Percentiles rank a stretch among this genome's conserved stretches.
Conservation (phyloP, 2,797 vertebrate species). For the Dendrocincla fuliginosa region DNA sequence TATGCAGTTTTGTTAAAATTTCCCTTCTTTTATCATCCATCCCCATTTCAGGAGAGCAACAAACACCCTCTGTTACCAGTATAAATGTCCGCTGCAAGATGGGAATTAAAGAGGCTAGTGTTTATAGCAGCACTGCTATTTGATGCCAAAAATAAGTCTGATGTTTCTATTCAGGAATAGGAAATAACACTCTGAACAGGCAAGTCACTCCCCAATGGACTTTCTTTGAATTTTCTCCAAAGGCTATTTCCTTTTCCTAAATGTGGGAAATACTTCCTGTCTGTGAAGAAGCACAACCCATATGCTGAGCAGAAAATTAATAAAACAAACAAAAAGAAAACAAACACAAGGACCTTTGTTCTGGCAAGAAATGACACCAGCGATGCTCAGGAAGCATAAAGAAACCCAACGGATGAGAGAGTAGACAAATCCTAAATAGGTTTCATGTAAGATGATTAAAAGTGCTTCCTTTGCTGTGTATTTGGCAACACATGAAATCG, state of each 20-base stretch:
- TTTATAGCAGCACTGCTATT: neutral
- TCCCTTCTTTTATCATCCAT: neutral
- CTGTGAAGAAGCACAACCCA: constrained; percentile 2
- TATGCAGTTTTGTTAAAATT: neutral
- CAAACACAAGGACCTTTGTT: constrained; percentile 42
- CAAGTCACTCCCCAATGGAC: constrained; percentile 6
- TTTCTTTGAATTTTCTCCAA: constrained; percentile 61
- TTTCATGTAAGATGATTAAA: constrained; percentile 43
- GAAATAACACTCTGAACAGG: constrained; percentile 32
- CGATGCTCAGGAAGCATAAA: constrained; percentile 16
- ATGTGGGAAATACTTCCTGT: constrained; percentile 63
- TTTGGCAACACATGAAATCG: constrained; percentile 20
- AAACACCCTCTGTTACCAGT: neutral
- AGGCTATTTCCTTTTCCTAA: constrained; percentile 65
- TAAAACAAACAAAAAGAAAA: constrained; percentile 50
- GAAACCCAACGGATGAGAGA: constrained; percentile 30
- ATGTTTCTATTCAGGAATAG: constrained; percentile 41
- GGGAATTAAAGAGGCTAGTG: constrained; percentile 25
- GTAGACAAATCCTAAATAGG: constrained; percentile 42
- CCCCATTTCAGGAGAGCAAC: neutral
- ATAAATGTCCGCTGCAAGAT: neutral
- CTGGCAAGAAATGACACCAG: constrained; percentile 19
- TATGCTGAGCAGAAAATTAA: constrained; percentile 24
- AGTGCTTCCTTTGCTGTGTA: constrained; percentile 34
- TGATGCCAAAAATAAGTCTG: constrained; percentile 54